Base-by-base conservation (phyloP, 2,888 invertebrate genomes). In the Clitarchus hookeri region DNA sequence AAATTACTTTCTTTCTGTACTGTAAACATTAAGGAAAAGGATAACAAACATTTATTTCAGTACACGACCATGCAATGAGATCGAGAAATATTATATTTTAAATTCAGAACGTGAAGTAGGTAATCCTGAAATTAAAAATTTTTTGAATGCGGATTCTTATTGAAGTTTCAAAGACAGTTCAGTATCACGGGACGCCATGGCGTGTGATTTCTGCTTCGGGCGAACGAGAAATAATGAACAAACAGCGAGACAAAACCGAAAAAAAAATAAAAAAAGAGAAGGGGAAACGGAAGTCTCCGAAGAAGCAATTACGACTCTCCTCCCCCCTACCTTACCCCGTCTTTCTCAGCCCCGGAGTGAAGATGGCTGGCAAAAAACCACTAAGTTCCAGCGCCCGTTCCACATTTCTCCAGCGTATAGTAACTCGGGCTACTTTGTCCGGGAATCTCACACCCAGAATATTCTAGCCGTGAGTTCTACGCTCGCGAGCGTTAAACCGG, bases 191-290 rank as follows among this genome's bases (percentile, higher is more conserved):
- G 16, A 65, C 0, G 0, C 65, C 8, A 23, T 1, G 65, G 65
- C 65, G 65, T 65, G 65, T 23, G 65, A 65, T 65, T 65, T 19
- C n/a, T 65, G 13, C n/a, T n/a, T 2, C 23, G 8, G 65, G 23
- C n/a, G 65, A n/a, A 65, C n/a, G 65, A 65, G 65, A n/a, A 65
- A 65, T 65, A 65, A 65, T 65, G 65, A 65, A n/a, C 19, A 65
- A 65, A 65, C 65, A n/a, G 65, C 65, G 65, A 65, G 65, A 65
- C 65, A 23, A 53, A 36, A 36, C 36, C 2, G 4, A 8, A 16
- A 48, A 8, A 48, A 65, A 65, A n/a, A n/a, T n/a, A n/a, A 65
- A 65, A 65, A 23, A 65, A 65, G n/a, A 9, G n/a, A 65, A n/a
- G 65, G 12, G 12, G 65, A 65, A 65, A 65, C 65, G 65, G 65